Conservation (phyloP, 1,140 invertebrate genomes). For the Rhyacophila brunnea region DNA sequence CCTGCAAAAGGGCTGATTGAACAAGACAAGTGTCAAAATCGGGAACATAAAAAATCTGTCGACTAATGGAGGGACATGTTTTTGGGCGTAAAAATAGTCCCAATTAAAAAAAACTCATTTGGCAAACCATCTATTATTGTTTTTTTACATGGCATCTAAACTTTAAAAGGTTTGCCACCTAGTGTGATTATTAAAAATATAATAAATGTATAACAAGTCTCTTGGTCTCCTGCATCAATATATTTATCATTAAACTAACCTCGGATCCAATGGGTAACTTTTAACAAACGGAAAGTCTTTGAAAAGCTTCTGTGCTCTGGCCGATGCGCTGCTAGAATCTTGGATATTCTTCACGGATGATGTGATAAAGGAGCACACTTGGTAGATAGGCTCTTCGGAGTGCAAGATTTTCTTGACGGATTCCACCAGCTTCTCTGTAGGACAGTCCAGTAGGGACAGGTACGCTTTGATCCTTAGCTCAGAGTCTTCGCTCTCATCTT, state of each 20-base stretch:
- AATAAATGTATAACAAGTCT: too few relatives aligned
- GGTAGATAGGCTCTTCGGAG: constrained; percentile 64
- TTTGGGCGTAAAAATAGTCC: too few relatives aligned
- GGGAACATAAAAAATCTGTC: too few relatives aligned
- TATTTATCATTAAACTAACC: constrained; percentile 38
- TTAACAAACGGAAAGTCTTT: constrained; percentile 65
- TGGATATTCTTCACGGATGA: constrained; percentile 77
- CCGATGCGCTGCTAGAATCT: constrained; percentile 71
- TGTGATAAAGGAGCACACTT: constrained; percentile 85
- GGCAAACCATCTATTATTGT: too few relatives aligned
- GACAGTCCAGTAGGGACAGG: constrained; percentile 72
- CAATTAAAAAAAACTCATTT: too few relatives aligned
- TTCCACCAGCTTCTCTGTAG: constrained; percentile 64
- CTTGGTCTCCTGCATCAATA: too few relatives aligned
- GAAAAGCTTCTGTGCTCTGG: constrained; percentile 66
- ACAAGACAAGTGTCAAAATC: too few relatives aligned
- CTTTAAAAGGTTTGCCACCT: too few relatives aligned
- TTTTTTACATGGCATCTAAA: too few relatives aligned
- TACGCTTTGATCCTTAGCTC: constrained; percentile 88
- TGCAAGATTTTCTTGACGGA: constrained; percentile 70
- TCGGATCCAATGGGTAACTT: constrained; percentile 72
- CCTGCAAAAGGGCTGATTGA: too few relatives aligned
- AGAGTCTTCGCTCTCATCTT: constrained; percentile 73
- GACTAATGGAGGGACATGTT: too few relatives aligned
- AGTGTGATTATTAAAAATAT: too few relatives aligned